Evolutionary conservation across 2,113 vertebrate genomes (phyloP).

Genomic region (Cervus canadensis): DNA sequence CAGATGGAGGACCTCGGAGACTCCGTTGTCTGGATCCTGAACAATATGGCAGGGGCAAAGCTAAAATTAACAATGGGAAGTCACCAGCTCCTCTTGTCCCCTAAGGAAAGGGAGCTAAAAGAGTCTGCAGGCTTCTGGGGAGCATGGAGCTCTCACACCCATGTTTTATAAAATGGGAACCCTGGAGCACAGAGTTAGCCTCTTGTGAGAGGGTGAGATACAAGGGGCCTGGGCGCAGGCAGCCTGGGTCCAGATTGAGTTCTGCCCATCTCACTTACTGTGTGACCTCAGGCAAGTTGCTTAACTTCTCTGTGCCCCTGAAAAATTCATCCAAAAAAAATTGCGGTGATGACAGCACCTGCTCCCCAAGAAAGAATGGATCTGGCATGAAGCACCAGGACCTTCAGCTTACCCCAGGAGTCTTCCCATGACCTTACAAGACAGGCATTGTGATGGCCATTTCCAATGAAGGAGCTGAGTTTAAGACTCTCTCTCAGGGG

Average conservation of each 20-base stretch:
- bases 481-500: too few relatives aligned
- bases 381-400: not conserved
- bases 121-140: not conserved
- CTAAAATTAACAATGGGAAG: not conserved
- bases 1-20: not conserved
- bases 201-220: not conserved
- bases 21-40: not conserved
- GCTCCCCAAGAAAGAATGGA: not conserved
- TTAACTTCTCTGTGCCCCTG: not conserved
- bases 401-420: not conserved
- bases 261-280: not conserved
- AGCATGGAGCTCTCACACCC: not conserved
- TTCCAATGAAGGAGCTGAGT: not conserved
- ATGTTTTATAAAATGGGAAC: accelerated
- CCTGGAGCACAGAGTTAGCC: accelerated
- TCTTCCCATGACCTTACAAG: not conserved
- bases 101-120: not conserved
- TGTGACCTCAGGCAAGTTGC: not conserved
- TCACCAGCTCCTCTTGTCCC: not conserved
- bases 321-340: not conserved
- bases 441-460: not conserved
- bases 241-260: not conserved
- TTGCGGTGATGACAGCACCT: accelerated
- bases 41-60: not conserved
- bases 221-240: not conserved